Evolutionary conservation across 1,140 invertebrate genomes (phyloP), one percentile per base, ranked within the genome.

Genomic region (Cotesia vestalis): DNA sequence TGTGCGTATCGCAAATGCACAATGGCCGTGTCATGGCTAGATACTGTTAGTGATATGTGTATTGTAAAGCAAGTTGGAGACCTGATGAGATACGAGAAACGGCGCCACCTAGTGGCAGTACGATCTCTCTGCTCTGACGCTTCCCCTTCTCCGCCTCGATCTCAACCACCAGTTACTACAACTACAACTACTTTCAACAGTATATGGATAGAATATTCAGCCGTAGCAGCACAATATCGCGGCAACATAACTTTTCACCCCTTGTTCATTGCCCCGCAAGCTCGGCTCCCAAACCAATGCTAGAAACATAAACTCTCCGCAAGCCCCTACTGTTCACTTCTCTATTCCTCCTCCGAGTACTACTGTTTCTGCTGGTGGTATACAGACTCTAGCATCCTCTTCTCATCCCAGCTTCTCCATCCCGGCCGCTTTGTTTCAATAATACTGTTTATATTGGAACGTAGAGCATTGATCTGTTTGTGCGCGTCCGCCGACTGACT

Each of bases 391-490:
- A 68, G 38, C 59, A 57, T 52, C 34, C 35, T 66, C 70, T 38
- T 64, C 38, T 67, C 66, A 69, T 52, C 53, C 14, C 63, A 14
- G 17, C 74, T 60, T 46, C 79, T 79, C 78, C 77, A 81, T 81
- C 80, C 81, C 81, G 73, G 79, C 81, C 84, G 84, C 84, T 85
- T 86, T 85, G 84, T 86, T 87, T 87, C 85, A 86, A 86, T 87
- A 86, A 86, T 86, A 85, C 85, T 86, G 84, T 86, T 87, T 87
- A 86, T 87, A 87, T 86, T 86, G 84, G 84, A 86, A 85, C 84
- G 82, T 79, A 80, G 79, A 87, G 84, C 85, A 86, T 86, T 87
- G 85, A 86, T 87, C 85, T 87, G 85, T 85, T 87, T 85, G 84
- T 83, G 79, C 83, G 84, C 71, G 59, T 71, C 75, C 69, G 71